phyloP scores from a whole-genome alignment of 92 coral and sea anemone species.

The Phenganax stokvisi region DNA sequence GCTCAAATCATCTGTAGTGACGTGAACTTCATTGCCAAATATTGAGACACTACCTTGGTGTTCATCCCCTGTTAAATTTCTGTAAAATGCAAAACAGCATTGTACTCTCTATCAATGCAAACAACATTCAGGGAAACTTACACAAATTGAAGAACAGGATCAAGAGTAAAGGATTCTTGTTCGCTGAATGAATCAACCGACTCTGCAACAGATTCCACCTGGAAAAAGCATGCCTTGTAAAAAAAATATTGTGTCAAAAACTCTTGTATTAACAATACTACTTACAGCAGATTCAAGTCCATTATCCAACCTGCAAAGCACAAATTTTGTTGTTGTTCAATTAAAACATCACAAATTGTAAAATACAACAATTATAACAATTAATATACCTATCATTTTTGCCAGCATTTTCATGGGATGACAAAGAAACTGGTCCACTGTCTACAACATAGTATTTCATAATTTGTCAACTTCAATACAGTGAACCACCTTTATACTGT shows the following conservation, averaged over 20 bases:
- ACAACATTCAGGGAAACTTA: conserved; percentile 41
- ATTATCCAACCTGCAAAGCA: conserved; percentile 4
- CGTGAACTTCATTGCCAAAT: conserved; percentile 88
- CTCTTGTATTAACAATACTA: background rate
- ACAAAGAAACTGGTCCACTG: conserved; percentile 13
- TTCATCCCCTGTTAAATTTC: conserved; percentile 58
- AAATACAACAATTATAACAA: background rate
- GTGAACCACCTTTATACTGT: no score
- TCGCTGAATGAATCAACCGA: conserved; percentile 26
- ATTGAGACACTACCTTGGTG: conserved; percentile 59
- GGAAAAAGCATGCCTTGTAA: background rate
- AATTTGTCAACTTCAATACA: no score
- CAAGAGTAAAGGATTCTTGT: conserved; percentile 59
- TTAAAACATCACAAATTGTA: background rate
- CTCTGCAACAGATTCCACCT: conserved; percentile 17
- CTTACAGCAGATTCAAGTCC: conserved; percentile 18
- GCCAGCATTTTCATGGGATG: conserved; percentile 21
- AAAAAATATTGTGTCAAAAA: background rate
- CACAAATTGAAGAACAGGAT: conserved; percentile 81
- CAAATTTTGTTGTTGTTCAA: background rate
- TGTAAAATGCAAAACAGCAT: conserved; percentile 21
- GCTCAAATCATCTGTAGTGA: conserved; percentile 54
- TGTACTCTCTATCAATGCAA: background rate
- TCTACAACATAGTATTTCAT: background rate
- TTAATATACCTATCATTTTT: background rate